Evolutionary conservation across 2,113 vertebrate genomes (phyloP), one percentile per base, ranked within the genome.

Genomic region (Mionectes macconnelli): DNA sequence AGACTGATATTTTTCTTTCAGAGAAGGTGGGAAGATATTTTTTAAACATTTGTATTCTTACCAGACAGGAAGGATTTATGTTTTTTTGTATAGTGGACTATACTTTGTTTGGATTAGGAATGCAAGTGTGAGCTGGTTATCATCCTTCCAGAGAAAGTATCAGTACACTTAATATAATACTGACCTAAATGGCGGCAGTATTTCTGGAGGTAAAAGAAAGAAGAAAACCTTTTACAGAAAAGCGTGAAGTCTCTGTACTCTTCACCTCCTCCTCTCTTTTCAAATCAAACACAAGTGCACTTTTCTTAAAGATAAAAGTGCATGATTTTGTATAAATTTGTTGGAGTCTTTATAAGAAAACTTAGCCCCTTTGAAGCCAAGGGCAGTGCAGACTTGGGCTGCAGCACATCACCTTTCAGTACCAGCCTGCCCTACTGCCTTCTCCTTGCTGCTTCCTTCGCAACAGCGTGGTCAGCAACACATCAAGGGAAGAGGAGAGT

Each of bases 241-340:
- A 42, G 2, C 8, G 2, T 37, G 21, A 31, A 52, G 40, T 53
- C 27, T 21, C 44, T 64, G 22, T 73, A 50, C 15, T 27, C 30
- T 63, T 35, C 20, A 35, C 7, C 7, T 25, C 55, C 28, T 68
- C 19, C 8, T 75, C 21, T 68, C 53, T 52, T 30, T 53, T 59
- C 17, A 22, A 47, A 52, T n/a, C 35, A 60, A 79, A 86, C 42
- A 62, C 37, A 69, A 20, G 25, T 13, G 27, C 22, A 76, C 40
- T 56, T 25, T 66, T 92, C 28, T 44, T 37, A 49, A 27, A 76
- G 28, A 37, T 37, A 27, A 23, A 33, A 21, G 12, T 49, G 14
- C 22, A 22, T 1, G 5, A 30, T 80, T 89, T 57, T 69, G 8
- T 10, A 15, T 4, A 50, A 63, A 57, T 0, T 0, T 33, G 10